Percentiles rank a stretch among this genome's conserved stretches.
phyloP scores from a whole-genome alignment of 1,140 invertebrate genomes.

The Meloidogyne floridensis region DNA sequence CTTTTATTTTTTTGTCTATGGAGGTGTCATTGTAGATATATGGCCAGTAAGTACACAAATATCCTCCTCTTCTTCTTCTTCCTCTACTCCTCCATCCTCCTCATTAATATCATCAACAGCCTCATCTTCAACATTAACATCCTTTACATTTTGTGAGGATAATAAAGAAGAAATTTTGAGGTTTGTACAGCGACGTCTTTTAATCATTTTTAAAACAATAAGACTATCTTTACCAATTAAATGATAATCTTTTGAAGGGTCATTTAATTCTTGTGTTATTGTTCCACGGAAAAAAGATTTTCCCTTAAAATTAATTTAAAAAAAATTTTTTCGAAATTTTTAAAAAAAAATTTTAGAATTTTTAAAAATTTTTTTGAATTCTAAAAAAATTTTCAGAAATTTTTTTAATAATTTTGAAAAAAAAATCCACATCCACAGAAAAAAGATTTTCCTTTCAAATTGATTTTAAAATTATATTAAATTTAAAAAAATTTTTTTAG shows the following conservation, averaged over 20 bases:
- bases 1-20: conserved; percentile 2
- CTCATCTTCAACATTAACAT: background rate
- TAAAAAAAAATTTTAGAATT: too few relatives aligned
- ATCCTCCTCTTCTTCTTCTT: conserved; percentile 26
- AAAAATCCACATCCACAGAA: too few relatives aligned
- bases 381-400: too few relatives aligned
- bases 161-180: background rate
- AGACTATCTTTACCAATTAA: conserved; percentile 46
- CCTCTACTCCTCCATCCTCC: too few relatives aligned
- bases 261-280: conserved; percentile 51
- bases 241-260: conserved; percentile 41
- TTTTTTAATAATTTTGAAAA: too few relatives aligned
- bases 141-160: background rate
- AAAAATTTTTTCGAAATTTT: background rate
- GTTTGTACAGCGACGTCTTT: background rate
- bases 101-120: background rate
- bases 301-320: conserved; percentile 34
- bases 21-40: conserved; percentile 44
- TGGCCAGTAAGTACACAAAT: conserved; percentile 48
- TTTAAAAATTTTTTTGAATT: too few relatives aligned
- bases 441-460: conserved; percentile 48
- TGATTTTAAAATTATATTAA: background rate
- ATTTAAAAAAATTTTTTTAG: too few relatives aligned
- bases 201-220: conserved; percentile 32
- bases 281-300: conserved; percentile 49